phyloP scores from a whole-genome alignment of 2,797 vertebrate genomes.

The Premnoplex brunnescens region DNA sequence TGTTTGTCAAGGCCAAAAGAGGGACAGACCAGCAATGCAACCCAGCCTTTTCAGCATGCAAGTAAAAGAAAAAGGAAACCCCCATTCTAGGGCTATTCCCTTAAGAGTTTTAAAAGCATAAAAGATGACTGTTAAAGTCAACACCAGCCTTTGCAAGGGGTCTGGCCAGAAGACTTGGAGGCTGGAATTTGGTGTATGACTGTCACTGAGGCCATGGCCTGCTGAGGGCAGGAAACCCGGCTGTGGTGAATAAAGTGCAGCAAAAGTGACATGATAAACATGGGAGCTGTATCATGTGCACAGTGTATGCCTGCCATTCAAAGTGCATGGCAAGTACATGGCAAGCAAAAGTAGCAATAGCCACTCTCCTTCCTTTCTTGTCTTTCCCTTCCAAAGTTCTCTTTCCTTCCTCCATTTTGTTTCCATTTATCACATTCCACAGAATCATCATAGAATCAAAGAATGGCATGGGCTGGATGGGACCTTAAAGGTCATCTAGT shows the following conservation, averaged over 20 bases:
- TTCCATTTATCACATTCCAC: not conserved
- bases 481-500: fast-evolving
- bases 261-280: not conserved
- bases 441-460: not conserved
- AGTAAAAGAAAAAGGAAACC: not conserved
- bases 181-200: not conserved
- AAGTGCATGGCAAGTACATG: not conserved
- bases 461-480: not conserved
- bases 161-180: not conserved
- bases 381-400: not conserved
- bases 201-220: not conserved
- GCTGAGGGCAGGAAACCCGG: not conserved
- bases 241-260: not conserved
- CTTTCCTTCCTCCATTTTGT: not conserved
- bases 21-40: not conserved
- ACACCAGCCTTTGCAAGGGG: not conserved
- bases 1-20: not conserved
- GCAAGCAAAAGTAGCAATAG: not conserved
- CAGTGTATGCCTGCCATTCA: fast-evolving
- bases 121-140: not conserved
- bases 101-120: not conserved
- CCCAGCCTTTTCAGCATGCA: not conserved
- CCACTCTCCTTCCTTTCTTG: not conserved
- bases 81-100: not conserved
- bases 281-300: not conserved